Base-by-base conservation (phyloP, 64 coral and sea anemone genomes). In the Trachythela sp. region DNA sequence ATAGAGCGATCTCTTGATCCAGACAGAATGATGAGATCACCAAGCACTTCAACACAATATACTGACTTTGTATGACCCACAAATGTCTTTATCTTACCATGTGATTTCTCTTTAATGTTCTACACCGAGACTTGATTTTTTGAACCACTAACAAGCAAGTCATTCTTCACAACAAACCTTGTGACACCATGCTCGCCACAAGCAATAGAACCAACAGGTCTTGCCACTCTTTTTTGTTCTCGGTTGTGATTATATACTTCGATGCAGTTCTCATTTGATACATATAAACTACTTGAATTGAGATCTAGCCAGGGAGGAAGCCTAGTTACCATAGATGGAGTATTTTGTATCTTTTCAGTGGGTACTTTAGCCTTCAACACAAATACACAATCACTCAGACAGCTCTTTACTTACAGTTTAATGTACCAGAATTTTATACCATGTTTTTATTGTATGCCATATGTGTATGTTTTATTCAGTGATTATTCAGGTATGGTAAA, bases 1-100 rank as follows among this genome's bases (percentile, higher is more conserved):
- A 97, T 76, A 36, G 91, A 90, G 58, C 88, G 91, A 72, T 97
- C 93, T 68, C 86, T 94, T 41, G 92, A 89, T 83, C 93, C 95
- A 48, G 95, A 89, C 15, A 97, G 88, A 51, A 97, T 38, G 33
- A 94, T n/a, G n/a, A n/a, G 70, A 40, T 97, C 88, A 36, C 85
- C 89, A 90, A 80, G 92, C 24, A 88, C 89, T 67, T 97, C 95
- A 24, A 97, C 93, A 54, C 91, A 86, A 56, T 92, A 86, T 1
- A 97, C 86, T 9, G 80, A 40, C 49, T 84, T 72, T 3, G 15
- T 49, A 83, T 97, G 95, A 40, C 95, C 95, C 64, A 52, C 29
- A 40, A 64, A 90, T 8, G 94, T 36, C 4, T 72, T 92, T 14
- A n/a, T 7, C 15, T 68, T 68, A 27, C 88, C 75, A 86, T 87